These are phyloP conservation scores for Epinotia demarniana DNA, from an alignment of 2,888 invertebrate genomes.

Conservation along the genomic window DNA sequence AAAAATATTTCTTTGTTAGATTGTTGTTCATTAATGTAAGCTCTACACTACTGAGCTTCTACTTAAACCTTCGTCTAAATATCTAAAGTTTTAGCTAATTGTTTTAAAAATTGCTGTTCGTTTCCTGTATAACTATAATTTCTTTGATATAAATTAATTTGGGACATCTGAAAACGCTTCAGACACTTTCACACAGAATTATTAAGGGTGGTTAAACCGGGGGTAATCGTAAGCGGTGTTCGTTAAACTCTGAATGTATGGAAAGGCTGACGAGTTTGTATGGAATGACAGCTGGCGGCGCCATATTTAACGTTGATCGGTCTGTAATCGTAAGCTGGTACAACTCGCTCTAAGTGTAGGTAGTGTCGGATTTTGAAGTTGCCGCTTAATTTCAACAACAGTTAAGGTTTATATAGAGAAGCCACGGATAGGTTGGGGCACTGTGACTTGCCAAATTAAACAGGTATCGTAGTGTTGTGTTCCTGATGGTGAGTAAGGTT, in stretches of 20 bases:
- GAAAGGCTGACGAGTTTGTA: too few species aligned
- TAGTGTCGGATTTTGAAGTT: neutral
- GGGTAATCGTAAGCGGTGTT: too few species aligned
- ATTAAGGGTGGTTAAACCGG: too few species aligned
- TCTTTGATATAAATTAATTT: neutral
- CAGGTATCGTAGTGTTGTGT: too few species aligned
- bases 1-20: neutral
- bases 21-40: neutral
- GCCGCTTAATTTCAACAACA: neutral
- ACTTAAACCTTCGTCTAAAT: neutral
- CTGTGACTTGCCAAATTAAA: too few species aligned
- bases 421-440: neutral
- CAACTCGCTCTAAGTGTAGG: neutral
- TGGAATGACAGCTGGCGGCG: too few species aligned
- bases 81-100: constrained; percentile 10
- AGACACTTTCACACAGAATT: neutral
- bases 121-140: too few species aligned
- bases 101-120: neutral
- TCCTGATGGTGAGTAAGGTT: too few species aligned
- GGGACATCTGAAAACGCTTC: neutral
- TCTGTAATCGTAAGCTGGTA: too few species aligned
- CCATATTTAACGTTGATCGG: too few species aligned
- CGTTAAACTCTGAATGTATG: too few species aligned
- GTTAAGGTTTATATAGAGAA: neutral
- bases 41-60: neutral